Base-by-base conservation (phyloP, 2,888 invertebrate genomes). In the Plebejus anna region DNA sequence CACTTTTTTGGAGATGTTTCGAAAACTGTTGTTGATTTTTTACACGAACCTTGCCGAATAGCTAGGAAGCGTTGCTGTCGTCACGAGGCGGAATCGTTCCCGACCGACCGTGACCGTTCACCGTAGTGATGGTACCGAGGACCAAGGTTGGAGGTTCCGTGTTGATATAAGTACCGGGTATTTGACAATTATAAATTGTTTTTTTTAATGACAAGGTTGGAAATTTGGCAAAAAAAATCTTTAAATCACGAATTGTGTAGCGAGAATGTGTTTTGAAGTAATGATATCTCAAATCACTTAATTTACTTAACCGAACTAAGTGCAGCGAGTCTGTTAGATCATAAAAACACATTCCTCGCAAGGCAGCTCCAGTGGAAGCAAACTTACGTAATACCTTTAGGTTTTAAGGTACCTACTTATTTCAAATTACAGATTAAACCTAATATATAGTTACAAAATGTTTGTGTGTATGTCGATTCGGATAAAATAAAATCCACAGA, bases 81-180 rank as follows among this genome's bases (percentile, higher is more conserved):
- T 88, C 86, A 86, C 80, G 78, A 85, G 77, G 84, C 89, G 89
- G 90, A 90, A 89, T 86, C 80, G 78, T 84, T 82, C 81, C 77
- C 80, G 75, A 76, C 81, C 81, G 80, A 81, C 76, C 83, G 79
- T 82, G 79, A 78, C 71, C 76, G 70, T 80, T 82, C 78, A 78
- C 71, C 76, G 70, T 80, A 79, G 79, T 80, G 80, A 79, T 79
- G 79, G 73, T 55, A 51, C 32, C 16, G 66, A 22, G 66, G 66
- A 66, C 66, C 66, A 66, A 66, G 66, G 66, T 66, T 66, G 32
- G 32, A 66, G 66, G 66, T 66, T 66, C 66, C 66, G 66, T 32
- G 66, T 66, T 66, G 13, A 32, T 5, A 66, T 66, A 32, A 66
- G 32, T 66, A 66, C 13, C 66, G 66, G 32, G 66, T 66, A 66